Base-by-base conservation (phyloP, 2,113 vertebrate species). In the Prochilodus magdalenae region DNA sequence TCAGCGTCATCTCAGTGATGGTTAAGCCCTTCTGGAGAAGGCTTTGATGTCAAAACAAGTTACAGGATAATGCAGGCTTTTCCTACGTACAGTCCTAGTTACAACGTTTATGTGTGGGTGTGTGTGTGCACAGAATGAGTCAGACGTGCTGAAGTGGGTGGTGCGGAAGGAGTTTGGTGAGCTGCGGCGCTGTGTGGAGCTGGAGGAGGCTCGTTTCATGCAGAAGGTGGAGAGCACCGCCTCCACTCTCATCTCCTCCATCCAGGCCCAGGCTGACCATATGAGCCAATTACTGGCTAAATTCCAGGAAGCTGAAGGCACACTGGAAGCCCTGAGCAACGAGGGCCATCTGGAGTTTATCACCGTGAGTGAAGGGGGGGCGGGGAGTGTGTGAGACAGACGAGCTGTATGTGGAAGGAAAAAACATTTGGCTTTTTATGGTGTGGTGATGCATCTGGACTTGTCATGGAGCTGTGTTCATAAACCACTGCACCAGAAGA, bases 101-200 rank as follows among this genome's bases (percentile, higher is more conserved):
- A 4, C 3, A 36, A 36, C 36, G 3, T 30, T 14, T 33, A 18
- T 55, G 49, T 55, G 47, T 55, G 47, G 13, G 22, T 65, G 24
- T 66, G 24, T 51, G n/a, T 77, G 44, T 16, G 22, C 33, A 1
- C 84, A 96, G 95, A 96, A 96, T 0, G 95, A 96, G 87, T 95
- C 92, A 0, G 95, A 96, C 4, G 94, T 96, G 81, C 92, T 96
- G 90, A 95, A 94, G 85, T 94, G 94, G 92, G 94, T 96, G 89
- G 93, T 96, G 80, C 90, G 91, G 75, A 94, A 92, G 2, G 95
- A 96, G 90, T 96, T 96, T 82, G 95, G 94, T 66, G 95, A 96
- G 70, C 79, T 96, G 62, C 93, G 94, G 78, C 92, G 86, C 65
- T 94, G 91, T 84, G 89, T 97, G 1, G 95, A 96, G 0, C 92